phyloP scores from a whole-genome alignment of 2,797 vertebrate species.

The Dallia pectoralis region DNA sequence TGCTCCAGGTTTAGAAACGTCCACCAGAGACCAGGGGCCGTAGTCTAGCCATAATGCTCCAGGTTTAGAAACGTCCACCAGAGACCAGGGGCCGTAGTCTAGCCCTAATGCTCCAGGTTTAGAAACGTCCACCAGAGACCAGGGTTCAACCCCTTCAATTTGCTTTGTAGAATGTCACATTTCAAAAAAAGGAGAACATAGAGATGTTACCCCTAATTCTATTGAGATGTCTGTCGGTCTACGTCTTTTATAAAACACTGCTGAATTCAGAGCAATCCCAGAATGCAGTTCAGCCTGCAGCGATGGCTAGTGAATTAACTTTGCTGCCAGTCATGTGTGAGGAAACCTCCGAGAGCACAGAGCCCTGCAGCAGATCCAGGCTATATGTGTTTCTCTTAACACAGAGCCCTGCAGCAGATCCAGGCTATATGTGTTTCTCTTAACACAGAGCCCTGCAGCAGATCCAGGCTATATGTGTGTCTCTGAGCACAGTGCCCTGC shows the following conservation, averaged over 20 bases:
- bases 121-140: no score
- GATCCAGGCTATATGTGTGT: background rate
- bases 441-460: background rate
- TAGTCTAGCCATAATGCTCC: no score
- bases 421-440: background rate
- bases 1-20: no score
- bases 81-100: no score
- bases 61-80: no score
- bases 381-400: background rate
- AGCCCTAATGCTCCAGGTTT: no score
- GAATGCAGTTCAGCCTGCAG: slow-evolving; percentile 14
- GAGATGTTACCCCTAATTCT: background rate
- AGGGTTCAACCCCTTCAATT: no score
- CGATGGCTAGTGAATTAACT: background rate
- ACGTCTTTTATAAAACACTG: background rate
- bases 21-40: no score
- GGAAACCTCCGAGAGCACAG: background rate
- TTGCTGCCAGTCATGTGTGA: slow-evolving; percentile 1
- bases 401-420: background rate
- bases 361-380: background rate
- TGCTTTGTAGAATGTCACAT: no score
- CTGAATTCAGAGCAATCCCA: slow-evolving; percentile 8
- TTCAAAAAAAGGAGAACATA: background rate
- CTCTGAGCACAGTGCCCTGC: background rate
- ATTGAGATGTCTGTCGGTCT: background rate